Percentiles rank a stretch among this genome's conserved stretches.
Conservation (phyloP, 37 sponge, comb jelly and placozoan species). For the Eunapius fragilis region DNA sequence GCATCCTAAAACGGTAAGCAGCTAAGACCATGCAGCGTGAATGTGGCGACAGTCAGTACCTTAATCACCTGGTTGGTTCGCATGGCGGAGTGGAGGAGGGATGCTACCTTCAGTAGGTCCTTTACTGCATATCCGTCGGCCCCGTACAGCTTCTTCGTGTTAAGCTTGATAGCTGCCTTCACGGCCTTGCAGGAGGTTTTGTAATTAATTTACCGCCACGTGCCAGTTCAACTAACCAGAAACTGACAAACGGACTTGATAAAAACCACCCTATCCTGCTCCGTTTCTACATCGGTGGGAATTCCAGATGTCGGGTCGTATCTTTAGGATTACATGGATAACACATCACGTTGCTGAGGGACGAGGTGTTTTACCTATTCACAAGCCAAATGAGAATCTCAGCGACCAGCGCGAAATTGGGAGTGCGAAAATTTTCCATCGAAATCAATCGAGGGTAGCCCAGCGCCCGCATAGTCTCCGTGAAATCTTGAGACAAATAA, state of each 20-base stretch:
- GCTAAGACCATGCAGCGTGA: not conserved
- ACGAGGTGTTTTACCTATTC: slow-evolving; percentile 53
- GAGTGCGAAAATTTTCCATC: slow-evolving; percentile 96
- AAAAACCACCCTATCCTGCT: slow-evolving; percentile 96
- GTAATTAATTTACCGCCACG: not conserved
- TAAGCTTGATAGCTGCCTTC: slow-evolving; percentile 92
- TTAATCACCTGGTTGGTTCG: slow-evolving; percentile 25
- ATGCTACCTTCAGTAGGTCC: slow-evolving; percentile 91
- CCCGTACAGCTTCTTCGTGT: slow-evolving; percentile 92
- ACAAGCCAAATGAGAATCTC: slow-evolving; percentile 94
- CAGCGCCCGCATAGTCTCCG: slow-evolving; percentile 95
- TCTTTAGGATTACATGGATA: slow-evolving; percentile 24
- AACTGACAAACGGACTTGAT: slow-evolving; percentile 93
- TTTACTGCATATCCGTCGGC: slow-evolving; percentile 99
- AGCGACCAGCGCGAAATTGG: slow-evolving; percentile 94
- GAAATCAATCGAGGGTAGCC: slow-evolving; percentile 95
- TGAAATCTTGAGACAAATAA: slow-evolving; percentile 76
- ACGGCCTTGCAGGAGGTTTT: slow-evolving; percentile 62
- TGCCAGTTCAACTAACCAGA: slow-evolving; percentile 64
- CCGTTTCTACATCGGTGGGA: slow-evolving; percentile 89
- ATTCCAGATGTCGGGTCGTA: slow-evolving; percentile 93
- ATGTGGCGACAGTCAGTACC: not conserved
- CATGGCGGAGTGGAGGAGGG: slow-evolving; percentile 91
- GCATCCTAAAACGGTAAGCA: not conserved
- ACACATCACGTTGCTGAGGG: not conserved